Base-by-base conservation (phyloP, 1,140 invertebrate species). In the Eriosoma lanigerum region DNA sequence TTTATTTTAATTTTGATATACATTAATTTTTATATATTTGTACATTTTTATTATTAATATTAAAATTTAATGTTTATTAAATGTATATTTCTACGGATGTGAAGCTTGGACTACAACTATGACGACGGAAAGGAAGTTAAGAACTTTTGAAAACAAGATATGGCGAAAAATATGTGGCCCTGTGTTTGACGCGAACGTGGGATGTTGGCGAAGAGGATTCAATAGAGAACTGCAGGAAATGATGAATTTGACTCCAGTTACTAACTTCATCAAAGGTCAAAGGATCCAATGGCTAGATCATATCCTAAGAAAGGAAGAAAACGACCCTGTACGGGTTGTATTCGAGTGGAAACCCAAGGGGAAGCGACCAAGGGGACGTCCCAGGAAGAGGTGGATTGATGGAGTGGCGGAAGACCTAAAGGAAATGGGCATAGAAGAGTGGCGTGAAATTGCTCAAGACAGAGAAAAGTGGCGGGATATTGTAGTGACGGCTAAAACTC, bases 181-280 rank as follows among this genome's bases (percentile, higher is more conserved):
- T n/a, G n/a, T 1, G n/a, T n/a, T 58, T 26, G 56, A 21, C 12
- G 24, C 56, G 24, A 13, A 58, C 21, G 9, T 58, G 56, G 56
- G 56, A 21, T 21, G 24, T 26, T 58, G 2, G 56, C 56, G 24
- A 12, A 26, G 56, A 58, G 21, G 56, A 10, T 58, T 21, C 15
- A 58, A 58, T 58, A 58, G 19, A n/a, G 56, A 58, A 58, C 56
- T n/a, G n/a, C n/a, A n/a, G n/a, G n/a, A n/a, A n/a, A n/a, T n/a
- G n/a, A n/a, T n/a, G n/a, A n/a, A n/a, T 2, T 24, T 58, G 56
- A n/a, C 12, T 2, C 56, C 19, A 58, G 56, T 58, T 10, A 58
- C 56, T 58, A 58, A 12, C 24, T 58, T 58, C 12, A 58, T 58
- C 56, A 58, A 58, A 58, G n/a, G 56, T 58, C 56, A 26, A 58